A percentile compares a stretch with the other conserved stretches of the same genome.
Evolutionary conservation across 1,140 invertebrate genomes (phyloP).

Genomic region (Heliconius melpomene): DNA sequence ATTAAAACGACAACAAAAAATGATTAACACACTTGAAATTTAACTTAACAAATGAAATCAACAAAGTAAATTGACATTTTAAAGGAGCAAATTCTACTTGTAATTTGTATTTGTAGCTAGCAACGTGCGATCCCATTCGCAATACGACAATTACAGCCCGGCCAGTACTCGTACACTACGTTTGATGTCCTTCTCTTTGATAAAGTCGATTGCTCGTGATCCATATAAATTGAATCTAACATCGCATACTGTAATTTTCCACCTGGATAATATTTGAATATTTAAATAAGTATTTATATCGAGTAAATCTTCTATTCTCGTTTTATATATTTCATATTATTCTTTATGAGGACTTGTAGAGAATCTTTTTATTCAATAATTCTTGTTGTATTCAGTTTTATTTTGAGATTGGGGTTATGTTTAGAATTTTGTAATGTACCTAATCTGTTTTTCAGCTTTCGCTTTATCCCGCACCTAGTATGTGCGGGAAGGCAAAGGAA

Average conservation of each 20-base stretch:
- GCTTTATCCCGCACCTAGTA: too few relatives aligned
- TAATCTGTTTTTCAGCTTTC: too few relatives aligned
- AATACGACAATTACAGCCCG: constrained; percentile 31
- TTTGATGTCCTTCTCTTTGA: constrained; percentile 38
- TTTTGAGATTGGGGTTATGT: not conserved
- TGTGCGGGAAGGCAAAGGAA: too few relatives aligned
- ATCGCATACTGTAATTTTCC: constrained; percentile 32
- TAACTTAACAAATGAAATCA: too few relatives aligned
- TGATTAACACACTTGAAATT: too few relatives aligned
- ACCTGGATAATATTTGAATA: constrained; percentile 27
- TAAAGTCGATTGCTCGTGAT: constrained; percentile 35
- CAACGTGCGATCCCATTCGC: not conserved
- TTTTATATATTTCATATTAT: not conserved
- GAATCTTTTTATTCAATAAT: not conserved
- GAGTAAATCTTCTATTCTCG: not conserved
- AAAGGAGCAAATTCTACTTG: not conserved
- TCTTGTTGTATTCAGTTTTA: not conserved
- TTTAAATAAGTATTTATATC: constrained; percentile 5
- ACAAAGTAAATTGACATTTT: not conserved
- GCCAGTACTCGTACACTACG: constrained; percentile 8
- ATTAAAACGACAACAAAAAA: too few relatives aligned
- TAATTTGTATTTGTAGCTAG: not conserved
- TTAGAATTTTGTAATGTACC: not conserved
- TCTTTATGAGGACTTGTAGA: not conserved
- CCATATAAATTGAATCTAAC: constrained; percentile 40